Evolutionary conservation across 2,888 invertebrate species (phyloP).

Genomic region (Drosophila kuntzei): DNA sequence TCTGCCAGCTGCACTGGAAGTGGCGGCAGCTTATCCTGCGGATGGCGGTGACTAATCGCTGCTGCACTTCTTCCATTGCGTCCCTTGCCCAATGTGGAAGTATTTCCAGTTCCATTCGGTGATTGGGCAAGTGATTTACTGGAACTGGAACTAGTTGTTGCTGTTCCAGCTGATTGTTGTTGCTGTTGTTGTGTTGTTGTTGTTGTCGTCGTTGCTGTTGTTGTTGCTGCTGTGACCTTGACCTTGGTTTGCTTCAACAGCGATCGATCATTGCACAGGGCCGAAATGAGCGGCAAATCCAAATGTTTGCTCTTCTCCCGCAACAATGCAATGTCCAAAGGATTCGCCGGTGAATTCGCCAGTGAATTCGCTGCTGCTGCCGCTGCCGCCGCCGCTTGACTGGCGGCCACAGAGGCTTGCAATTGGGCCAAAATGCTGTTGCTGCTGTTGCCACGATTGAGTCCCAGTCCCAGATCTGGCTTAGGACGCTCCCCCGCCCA

Average conservation of each 20-base stretch:
- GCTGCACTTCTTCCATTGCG: constrained; percentile 87
- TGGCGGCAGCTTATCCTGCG: constrained; percentile 91
- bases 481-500: constrained; percentile 83
- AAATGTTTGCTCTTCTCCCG: constrained; percentile 95
- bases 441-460: constrained; percentile 69
- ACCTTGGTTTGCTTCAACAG: constrained; percentile 95
- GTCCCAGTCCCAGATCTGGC: constrained; percentile 67
- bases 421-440: constrained; percentile 82
- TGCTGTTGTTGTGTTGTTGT: constrained; percentile 59
- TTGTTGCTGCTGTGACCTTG: constrained; percentile 87
- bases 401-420: constrained; percentile 78
- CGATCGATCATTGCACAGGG: constrained; percentile 96
- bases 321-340: constrained; percentile 92
- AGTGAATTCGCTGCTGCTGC: constrained; percentile 25
- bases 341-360: constrained; percentile 69
- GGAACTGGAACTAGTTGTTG: constrained; percentile 41
- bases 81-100: constrained; percentile 83
- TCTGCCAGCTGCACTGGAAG: constrained; percentile 88
- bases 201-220: constrained; percentile 46
- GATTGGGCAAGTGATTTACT: constrained; percentile 50
- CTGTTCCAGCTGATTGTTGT: constrained; percentile 60
- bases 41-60: constrained; percentile 89
- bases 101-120: constrained; percentile 6
- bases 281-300: constrained; percentile 96
- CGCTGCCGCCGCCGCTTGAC: constrained; percentile 40